phyloP scores from a whole-genome alignment of 1,140 invertebrate genomes.

The Stenopsyche tienmushanensis region DNA sequence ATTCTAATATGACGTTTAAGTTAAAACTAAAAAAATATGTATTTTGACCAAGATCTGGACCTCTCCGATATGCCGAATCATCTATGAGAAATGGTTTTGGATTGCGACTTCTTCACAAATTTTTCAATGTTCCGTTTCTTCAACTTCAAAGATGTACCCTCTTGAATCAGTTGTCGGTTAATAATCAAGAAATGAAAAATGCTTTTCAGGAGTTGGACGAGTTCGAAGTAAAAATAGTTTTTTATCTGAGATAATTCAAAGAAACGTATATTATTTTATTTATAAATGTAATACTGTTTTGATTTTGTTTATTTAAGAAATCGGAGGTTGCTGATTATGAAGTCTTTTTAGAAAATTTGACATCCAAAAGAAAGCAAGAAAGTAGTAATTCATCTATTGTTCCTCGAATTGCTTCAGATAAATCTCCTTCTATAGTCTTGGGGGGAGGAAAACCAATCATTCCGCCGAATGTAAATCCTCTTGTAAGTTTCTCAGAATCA shows the following conservation, averaged over 20 bases:
- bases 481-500: conserved; percentile 52
- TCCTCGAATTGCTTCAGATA: conserved; percentile 42
- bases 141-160: conserved; percentile 87
- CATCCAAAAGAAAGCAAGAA: conserved; percentile 68
- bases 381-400: conserved; percentile 53
- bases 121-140: conserved; percentile 94
- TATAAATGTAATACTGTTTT: too few species aligned
- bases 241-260: not conserved
- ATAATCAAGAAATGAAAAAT: conserved; percentile 78
- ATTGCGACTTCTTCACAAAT: conserved; percentile 90
- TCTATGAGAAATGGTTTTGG: conserved; percentile 98
- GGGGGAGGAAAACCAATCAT: conserved; percentile 51
- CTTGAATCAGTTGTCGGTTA: conserved; percentile 84
- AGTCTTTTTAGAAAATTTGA: conserved; percentile 73
- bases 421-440: conserved; percentile 51
- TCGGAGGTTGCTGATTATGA: conserved; percentile 92
- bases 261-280: conserved; percentile 15
- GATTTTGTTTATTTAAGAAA: conserved; percentile 65
- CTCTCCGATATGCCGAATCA: conserved; percentile 85
- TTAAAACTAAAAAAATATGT: not conserved
- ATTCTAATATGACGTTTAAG: not conserved
- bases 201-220: conserved; percentile 82
- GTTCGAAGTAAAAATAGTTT: conserved; percentile 51
- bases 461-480: conserved; percentile 49
- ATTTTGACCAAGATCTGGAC: conserved; percentile 55